phyloP scores from a whole-genome alignment of 2,888 invertebrate species.

The Onthophagus sagittarius region DNA sequence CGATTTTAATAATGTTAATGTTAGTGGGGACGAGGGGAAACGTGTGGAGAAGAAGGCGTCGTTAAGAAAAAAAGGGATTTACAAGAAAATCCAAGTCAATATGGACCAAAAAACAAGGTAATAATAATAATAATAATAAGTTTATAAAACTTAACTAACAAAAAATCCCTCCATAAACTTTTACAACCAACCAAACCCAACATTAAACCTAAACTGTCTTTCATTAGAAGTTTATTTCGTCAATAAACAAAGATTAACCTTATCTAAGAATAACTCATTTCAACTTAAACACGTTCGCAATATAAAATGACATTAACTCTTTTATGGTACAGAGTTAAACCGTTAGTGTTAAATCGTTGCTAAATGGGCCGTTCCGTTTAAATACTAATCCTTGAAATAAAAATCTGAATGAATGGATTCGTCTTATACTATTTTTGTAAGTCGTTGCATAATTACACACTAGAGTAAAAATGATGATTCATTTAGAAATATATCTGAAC shows the following conservation, averaged over 20 bases:
- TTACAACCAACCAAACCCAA: background rate
- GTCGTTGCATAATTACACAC: too few species aligned
- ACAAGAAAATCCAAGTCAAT: slow-evolving; percentile 20
- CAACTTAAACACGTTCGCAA: background rate
- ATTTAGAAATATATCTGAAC: too few species aligned
- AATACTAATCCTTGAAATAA: background rate
- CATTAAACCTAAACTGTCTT: background rate
- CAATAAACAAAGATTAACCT: background rate
- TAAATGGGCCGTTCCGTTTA: background rate
- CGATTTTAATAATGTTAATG: slow-evolving; percentile 13
- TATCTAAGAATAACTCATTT: background rate
- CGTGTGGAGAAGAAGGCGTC: slow-evolving; percentile 11
- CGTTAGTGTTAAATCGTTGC: background rate
- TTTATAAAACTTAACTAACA: background rate
- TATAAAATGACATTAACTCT: background rate
- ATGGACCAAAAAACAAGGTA: slow-evolving; percentile 19
- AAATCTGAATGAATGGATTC: too few species aligned
- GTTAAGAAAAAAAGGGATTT: slow-evolving; percentile 18
- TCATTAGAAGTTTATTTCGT: background rate
- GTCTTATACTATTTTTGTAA: too few species aligned
- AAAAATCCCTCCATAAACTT: background rate
- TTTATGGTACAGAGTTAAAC: background rate
- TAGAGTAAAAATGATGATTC: too few species aligned
- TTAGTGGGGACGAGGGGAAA: background rate
- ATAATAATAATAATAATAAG: background rate